These are phyloP conservation scores for Leucophenga varia DNA, from an alignment of 1,140 invertebrate genomes.

Conservation along the genomic window DNA sequence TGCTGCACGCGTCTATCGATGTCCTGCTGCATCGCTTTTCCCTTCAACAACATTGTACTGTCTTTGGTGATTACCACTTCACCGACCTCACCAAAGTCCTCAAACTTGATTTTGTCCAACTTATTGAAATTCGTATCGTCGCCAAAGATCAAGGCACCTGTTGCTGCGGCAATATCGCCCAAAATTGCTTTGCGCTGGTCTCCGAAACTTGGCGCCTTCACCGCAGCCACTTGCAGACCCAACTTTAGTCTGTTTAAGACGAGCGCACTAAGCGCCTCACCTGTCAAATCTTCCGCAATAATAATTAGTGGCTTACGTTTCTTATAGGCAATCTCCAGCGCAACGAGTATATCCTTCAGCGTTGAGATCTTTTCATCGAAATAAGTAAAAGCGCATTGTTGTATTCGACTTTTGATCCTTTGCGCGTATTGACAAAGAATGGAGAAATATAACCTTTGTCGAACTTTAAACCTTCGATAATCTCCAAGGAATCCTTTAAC, in stretches of 20 bases:
- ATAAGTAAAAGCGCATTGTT: constrained; percentile 92
- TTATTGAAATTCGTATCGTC: constrained; percentile 96
- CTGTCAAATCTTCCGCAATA: constrained; percentile 98
- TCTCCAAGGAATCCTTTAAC: constrained; percentile 89
- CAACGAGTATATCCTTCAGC: constrained; percentile 94
- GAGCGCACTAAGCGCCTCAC: constrained; percentile 94
- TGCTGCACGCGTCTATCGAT: constrained; percentile 88
- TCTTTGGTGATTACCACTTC: constrained; percentile 97
- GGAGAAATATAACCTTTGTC: constrained; percentile 99
- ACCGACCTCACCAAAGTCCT: constrained; percentile 89
- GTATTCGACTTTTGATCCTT: constrained; percentile 97
- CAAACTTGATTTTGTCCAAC: constrained; percentile 86
- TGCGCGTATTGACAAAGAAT: constrained; percentile 97
- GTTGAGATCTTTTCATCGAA: constrained; percentile 97
- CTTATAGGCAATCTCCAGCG: constrained; percentile 90
- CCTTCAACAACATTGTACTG: constrained; percentile 91
- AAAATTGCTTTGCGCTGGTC: constrained; percentile 96
- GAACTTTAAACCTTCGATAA: constrained; percentile 99
- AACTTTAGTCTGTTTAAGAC: constrained; percentile 97
- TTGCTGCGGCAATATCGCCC: constrained; percentile 96
- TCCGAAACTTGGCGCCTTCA: constrained; percentile 98
- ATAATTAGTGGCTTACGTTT: constrained; percentile 94
- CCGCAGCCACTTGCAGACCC: constrained; percentile 93
- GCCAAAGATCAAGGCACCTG: constrained; percentile 96
- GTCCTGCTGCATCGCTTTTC: constrained; percentile 80